Evolutionary conservation across 2,888 invertebrate species (phyloP).

Genomic region (Latheticus oryzae): DNA sequence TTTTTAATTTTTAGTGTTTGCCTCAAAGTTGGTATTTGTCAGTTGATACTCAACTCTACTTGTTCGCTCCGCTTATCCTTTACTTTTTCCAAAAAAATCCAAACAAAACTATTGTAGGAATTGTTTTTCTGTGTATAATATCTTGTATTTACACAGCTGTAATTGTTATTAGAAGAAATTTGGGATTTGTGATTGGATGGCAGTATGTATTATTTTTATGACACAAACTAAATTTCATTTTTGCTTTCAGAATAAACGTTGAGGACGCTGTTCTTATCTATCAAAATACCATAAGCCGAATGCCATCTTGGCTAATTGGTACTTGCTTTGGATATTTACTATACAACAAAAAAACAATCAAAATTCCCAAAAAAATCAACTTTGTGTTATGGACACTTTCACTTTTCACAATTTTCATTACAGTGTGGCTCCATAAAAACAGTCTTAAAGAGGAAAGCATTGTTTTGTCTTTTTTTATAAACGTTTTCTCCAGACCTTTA

Average conservation of each 20-base stretch:
- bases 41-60: too few species aligned
- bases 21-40: too few species aligned
- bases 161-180: too few species aligned
- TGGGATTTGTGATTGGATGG: too few species aligned
- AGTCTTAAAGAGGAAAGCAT: not conserved
- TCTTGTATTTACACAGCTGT: too few species aligned
- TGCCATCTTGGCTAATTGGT: conserved; percentile 20
- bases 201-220: too few species aligned
- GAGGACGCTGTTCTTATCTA: not conserved
- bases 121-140: too few species aligned
- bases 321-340: conserved; percentile 11
- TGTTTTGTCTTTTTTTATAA: conserved; percentile 12
- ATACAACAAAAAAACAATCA: not conserved
- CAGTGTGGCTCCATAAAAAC: conserved; percentile 3
- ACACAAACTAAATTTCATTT: too few species aligned
- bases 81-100: too few species aligned
- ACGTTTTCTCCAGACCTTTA: conserved; percentile 5
- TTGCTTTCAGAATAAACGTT: not conserved
- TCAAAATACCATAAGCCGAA: conserved; percentile 2
- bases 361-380: not conserved
- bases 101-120: too few species aligned
- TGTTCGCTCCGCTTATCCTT: too few species aligned
- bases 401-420: not conserved
- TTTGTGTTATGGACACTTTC: not conserved
- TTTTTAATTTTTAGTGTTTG: too few species aligned